Evolutionary conservation across 2,797 vertebrate genomes (phyloP), one percentile per base, ranked within the genome.

Genomic region (Benthosema pterotum): DNA sequence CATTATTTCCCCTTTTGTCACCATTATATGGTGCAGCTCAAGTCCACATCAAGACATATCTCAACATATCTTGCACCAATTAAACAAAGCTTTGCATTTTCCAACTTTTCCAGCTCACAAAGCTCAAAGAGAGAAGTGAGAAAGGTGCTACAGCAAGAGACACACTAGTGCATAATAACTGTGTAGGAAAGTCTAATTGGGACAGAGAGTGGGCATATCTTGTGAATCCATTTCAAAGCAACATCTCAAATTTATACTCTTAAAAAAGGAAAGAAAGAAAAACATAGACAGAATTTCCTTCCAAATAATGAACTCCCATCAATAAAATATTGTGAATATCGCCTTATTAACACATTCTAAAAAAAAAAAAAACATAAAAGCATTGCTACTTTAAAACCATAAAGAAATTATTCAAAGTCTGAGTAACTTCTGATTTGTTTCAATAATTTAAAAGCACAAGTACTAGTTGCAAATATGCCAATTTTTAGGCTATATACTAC

Each of bases 21-120:
- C 49, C 49, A 51, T 51, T 52, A 13, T 22, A 19, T 22, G 19
- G 19, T 52, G 16, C 6, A 19, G 11, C 50, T 52, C 12, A 46
- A 46, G 11, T 46, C 11, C 50, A 25, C 50, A 18, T 52, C 9
- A 52, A 51, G 16, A 12, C 15, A 48, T 2, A 57, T 16, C 1
- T 45, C 42, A 46, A 53, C 28, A 11, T 48, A 52, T 55, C 5
- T 51, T 57, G 3, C 7, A 60, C 55, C 47, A 47, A 57, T 32
- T 16, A 43, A 45, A 16, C 8, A 42, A 56, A 56, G 32, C 4
- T 1, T 38, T 12, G 60, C 18, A 52, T 2, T 15, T 58, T 48
- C 28, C 57, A 56, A 15, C 45, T 19, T 16, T 45, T 64, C 52
- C 59, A 52, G 42, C 57, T 62, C 12, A 49, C 43, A 42, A 48